Base-by-base conservation (phyloP, 2,113 vertebrate species). In the Cercopithecus mona region DNA sequence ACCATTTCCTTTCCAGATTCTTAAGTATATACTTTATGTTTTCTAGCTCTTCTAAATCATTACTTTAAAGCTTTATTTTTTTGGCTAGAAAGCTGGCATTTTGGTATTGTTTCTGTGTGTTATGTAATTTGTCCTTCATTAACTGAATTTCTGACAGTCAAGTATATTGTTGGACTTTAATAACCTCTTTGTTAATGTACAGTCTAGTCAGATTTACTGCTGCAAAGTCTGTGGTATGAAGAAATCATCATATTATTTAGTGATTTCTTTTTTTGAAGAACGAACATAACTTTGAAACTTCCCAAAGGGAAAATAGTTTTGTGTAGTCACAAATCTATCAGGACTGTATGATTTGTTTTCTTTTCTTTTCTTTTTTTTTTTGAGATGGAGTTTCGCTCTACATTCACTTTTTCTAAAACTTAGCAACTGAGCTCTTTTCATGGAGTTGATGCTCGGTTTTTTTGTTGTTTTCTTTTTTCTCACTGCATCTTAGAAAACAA, bases 181-280 rank as follows among this genome's bases (percentile, higher is more conserved):
- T 94, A 25, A 64, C 66, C 13, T 76, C 12, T 73, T 85, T 94
- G n/a, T 92, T 23, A 76, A 81, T 94, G 55, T 78, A 30, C 75
- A 78, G 12, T 87, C 64, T 84, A 35, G 61, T 84, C 5, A 90
- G 2, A 90, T 83, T 75, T 70, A 66, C 35, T 83, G 82, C 43
- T 52, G 43, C 0, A 55, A 70, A 94, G 59, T 61, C n/a, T 76
- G 57, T 35, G 3, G 11, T 70, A 23, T 68, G 72, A 70, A n/a
- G 23, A 57, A 92, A 20, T 61, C 40, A 50, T 80, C 48, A 40
- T 93, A 75, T 32, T 97, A 88, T 78, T 87, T 90, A 57, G 78
- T 82, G 12, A 81, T 96, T 96, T 93, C 18, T 94, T 96, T 93
- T 64, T 45, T 82, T 81, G 64, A 88, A 91, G 35, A 90, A 75